Conservation (phyloP, 2,888 invertebrate species). For the Latrodectus hesperus region DNA sequence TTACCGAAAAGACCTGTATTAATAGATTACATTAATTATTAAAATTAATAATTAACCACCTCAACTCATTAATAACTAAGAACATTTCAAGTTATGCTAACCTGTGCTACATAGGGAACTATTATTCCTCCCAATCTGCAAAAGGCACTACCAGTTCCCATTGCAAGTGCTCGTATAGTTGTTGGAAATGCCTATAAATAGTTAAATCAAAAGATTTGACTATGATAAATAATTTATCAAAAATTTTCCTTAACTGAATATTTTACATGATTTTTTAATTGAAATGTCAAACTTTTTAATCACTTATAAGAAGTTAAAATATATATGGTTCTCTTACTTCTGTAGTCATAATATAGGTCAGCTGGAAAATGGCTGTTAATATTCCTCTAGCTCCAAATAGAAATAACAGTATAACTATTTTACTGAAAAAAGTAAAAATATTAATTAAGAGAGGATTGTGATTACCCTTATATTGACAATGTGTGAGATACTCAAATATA, state of each 20-base stretch:
- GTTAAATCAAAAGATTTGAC: neutral
- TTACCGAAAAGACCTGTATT: too few species aligned
- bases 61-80: neutral
- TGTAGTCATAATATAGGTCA: slow-evolving; percentile 35
- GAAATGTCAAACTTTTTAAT: too few species aligned
- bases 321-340: slow-evolving; percentile 27
- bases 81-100: neutral
- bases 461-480: too few species aligned
- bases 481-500: too few species aligned
- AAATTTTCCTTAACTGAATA: too few species aligned
- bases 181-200: slow-evolving; percentile 47
- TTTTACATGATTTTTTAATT: too few species aligned
- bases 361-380: slow-evolving; percentile 32
- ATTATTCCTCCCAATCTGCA: slow-evolving; percentile 43
- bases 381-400: slow-evolving; percentile 44
- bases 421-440: slow-evolving; percentile 14
- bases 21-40: too few species aligned
- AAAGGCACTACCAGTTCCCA: slow-evolving; percentile 34
- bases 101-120: slow-evolving; percentile 41
- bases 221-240: neutral
- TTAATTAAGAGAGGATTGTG: neutral
- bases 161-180: slow-evolving; percentile 30
- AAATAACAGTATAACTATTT: slow-evolving; percentile 10
- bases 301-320: neutral
- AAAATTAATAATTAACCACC: too few species aligned